Base-by-base conservation (phyloP, 2,888 invertebrate genomes). In the Andricus curvator region DNA sequence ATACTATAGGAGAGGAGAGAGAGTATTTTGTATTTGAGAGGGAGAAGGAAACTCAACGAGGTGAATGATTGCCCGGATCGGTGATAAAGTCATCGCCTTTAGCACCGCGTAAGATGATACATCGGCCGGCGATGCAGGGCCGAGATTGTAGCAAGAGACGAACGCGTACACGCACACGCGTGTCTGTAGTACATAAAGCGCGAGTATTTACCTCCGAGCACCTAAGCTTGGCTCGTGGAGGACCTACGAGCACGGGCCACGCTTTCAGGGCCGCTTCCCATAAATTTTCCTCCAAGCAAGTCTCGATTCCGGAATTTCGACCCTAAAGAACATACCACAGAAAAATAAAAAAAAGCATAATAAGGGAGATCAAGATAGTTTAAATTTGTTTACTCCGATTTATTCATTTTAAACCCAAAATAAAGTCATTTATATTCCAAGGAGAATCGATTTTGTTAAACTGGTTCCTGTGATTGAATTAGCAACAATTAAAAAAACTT, bases 71-170 rank as follows among this genome's bases (percentile, higher is more conserved):
- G 87, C 88, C 86, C 86, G 88, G 92, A 92, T 92, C 90, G 91
- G 91, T 89, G 92, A 92, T 93, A 93, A 92, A 93, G 92, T 92
- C 92, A 91, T 92, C 92, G 92, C 91, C 91, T 91, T 89, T 90
- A 90, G 90, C 89, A 88, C 89, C 90, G 87, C 88, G 92, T 92
- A 92, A 92, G 91, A 92, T 93, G 92, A 93, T 92, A 92, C 92
- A 93, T 92, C 90, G 92, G 89, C 86, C 89, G 88, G 89, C 88
- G 92, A 92, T 92, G 89, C 86, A 85, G 87, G 83, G 86, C 81
- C 87, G 86, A 92, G 92, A 92, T 91, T 91, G 88, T 66, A 80
- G 78, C 56, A 60, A 74, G 74, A 66, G 56, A 80, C 37, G 68
- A 79, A 44, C 74, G 82, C 70, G 80, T 78, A 77, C 79, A 77